Conservation (phyloP, 2,888 invertebrate genomes). For the Aplocera efformata region DNA sequence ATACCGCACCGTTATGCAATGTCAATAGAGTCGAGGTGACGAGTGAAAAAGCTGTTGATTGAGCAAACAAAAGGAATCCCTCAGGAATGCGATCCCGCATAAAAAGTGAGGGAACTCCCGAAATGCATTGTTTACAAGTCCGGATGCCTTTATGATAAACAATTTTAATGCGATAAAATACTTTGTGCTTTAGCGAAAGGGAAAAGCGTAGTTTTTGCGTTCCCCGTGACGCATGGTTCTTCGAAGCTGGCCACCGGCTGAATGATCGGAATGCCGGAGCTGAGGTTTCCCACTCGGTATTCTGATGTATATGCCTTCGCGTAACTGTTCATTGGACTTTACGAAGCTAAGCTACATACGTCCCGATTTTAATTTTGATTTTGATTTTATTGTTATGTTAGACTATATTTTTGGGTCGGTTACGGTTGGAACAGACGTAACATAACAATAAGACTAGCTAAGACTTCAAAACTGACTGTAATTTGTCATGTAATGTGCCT, state of each 20-base stretch:
- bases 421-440: too few species aligned
- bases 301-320: constrained; percentile 14
- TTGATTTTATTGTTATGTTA: background rate
- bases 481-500: too few species aligned
- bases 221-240: constrained; percentile 59
- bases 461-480: too few species aligned
- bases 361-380: background rate
- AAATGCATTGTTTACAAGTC: constrained; percentile 76
- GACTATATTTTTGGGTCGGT: too few species aligned
- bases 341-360: constrained; percentile 6
- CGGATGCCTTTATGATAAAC: constrained; percentile 43
- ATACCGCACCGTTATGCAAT: constrained; percentile 54
- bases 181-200: constrained; percentile 60
- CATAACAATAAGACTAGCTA: too few species aligned
- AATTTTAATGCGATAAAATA: constrained; percentile 6
- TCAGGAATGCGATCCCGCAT: constrained; percentile 72
- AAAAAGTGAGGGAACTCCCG: constrained; percentile 76
- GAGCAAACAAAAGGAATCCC: constrained; percentile 79
- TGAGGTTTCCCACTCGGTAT: constrained; percentile 38
- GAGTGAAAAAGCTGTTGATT: constrained; percentile 56
- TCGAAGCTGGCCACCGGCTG: constrained; percentile 49
- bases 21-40: constrained; percentile 43
- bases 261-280: constrained; percentile 51
- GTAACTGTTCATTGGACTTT: constrained; percentile 28
- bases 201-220: constrained; percentile 73